Base-by-base conservation (phyloP, 2,888 invertebrate genomes). In the Germaria angustata region DNA sequence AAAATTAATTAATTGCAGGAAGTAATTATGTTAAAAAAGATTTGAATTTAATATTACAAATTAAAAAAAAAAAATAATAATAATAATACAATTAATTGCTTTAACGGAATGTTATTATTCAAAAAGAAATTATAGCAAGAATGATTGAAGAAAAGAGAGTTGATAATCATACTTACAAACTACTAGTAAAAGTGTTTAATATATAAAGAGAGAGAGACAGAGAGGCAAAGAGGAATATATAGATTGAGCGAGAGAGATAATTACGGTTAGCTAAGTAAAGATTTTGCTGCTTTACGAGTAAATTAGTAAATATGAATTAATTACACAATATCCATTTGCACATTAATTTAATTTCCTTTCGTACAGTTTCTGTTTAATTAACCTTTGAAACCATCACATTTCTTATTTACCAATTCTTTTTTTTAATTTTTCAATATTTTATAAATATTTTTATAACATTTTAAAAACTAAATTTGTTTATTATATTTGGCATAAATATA, bases 401-500 rank as follows among this genome's bases (percentile, higher is more conserved):
- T 65, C 28, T 11, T 22, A 9, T 36, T 49, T 68, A 13, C 24
- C 9, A 41, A 44, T 32, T 22, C 15, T 32, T 3, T 24, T 24
- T 11, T 8, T 34, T 32, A 34, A 24, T 63, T 55, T 13, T n/a
- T n/a, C n/a, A n/a, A 44, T 22, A 8, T 22, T 22, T 46, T 15
- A 46, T 46, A n/a, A 13, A 22, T 51, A n/a, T 32, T 49, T 17
- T 65, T 34, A n/a, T 34, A 51, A 68, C 51, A 68, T 69, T 69
- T 75, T 63, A 63, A 51, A 76, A 63, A 55, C 39, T 81, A 65
- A 44, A 66, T 76, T 55, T 69, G 9, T 59, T 61, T 34, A 51
- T 41, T 66, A 65, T 73, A 44, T 81, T 75, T 78, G 77, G 68
- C 81, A 81, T 76, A 71, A 34, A 72, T 69, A 55, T 71, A 28